A percentile compares a stretch with the other conserved stretches of the same genome.
These are phyloP conservation scores for Ctenopoma multispine DNA, from an alignment of 2,797 vertebrate genomes.

Conservation along the genomic window DNA sequence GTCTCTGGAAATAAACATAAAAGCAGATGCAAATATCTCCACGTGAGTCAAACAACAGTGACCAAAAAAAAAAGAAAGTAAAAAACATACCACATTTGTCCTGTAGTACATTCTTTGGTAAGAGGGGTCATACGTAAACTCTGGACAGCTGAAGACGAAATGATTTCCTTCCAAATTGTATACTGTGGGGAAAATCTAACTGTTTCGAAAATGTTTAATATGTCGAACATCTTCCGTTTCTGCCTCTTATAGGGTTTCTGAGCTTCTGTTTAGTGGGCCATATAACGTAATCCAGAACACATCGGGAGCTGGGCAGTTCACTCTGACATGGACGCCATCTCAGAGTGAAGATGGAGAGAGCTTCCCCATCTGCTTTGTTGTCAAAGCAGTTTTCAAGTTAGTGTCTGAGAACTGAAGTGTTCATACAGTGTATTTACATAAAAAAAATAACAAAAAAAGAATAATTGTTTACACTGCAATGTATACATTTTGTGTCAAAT, in stretches of 20 bases:
- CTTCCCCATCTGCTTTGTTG: conserved; percentile 50
- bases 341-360: conserved; percentile 5
- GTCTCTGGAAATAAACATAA: conserved; percentile 40
- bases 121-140: too few species aligned
- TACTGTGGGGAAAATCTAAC: too few species aligned
- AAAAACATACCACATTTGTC: background rate
- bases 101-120: background rate
- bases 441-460: background rate
- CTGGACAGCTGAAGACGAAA: too few species aligned
- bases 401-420: background rate
- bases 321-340: conserved; percentile 33
- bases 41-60: conserved; percentile 29
- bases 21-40: background rate
- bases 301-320: conserved; percentile 4
- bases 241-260: conserved; percentile 20
- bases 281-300: background rate
- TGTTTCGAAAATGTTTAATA: background rate
- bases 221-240: accelerated
- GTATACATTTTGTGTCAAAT: background rate
- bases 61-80: background rate
- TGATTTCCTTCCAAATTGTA: too few species aligned
- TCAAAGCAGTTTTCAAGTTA: conserved; percentile 20
- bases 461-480: too few species aligned
- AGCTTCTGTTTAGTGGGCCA: conserved; percentile 50
- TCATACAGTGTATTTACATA: background rate